Evolutionary conservation across 2,113 vertebrate genomes (phyloP), one percentile per base, ranked within the genome.

Genomic region (Opisthocomus hoazin): DNA sequence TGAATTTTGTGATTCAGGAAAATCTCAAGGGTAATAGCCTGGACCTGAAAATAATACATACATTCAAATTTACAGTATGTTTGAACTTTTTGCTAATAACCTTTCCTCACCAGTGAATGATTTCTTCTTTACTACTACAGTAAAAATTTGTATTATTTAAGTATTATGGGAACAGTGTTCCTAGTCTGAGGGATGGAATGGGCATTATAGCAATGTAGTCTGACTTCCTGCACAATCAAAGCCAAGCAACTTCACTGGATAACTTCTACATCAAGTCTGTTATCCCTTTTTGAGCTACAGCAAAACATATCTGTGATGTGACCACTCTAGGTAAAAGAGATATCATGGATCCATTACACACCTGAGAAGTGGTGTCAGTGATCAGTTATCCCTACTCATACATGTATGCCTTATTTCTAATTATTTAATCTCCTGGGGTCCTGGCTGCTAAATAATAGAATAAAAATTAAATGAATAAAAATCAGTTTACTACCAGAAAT

Each of bases 21-120:
- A 63, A 97, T 77, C 68, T 96, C 97, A 37, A 97, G 90, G 11
- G 93, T 93, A 60, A 97, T 89, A 66, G 84, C 86, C 79, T 97
- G 96, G 26, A 98, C 96, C 98, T 98, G 93, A 64, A 92, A 88
- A 91, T 50, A 91, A 51, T 56, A 89, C 54, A 50, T 41, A 90
- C 3, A 69, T 41, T 73, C 26, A 45, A 46, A 64, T 50, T 84
- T 69, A 77, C 11, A 64, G 32, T 27, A 27, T 30, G 22, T 64
- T 81, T 71, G 51, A 89, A 57, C 5, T 36, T 74, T 66, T 79
- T 88, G 9, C 13, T 81, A 54, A 46, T 73, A 85, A 58, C 10
- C 10, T 32, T 50, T 61, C 16, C 51, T 57, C n/a, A 54, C 6
- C 1, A 8, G 23, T 51, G 27, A 88, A 90, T 6, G 20, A 71